Base-by-base conservation (phyloP, 2,888 invertebrate species). In the Dynastes grantii region DNA sequence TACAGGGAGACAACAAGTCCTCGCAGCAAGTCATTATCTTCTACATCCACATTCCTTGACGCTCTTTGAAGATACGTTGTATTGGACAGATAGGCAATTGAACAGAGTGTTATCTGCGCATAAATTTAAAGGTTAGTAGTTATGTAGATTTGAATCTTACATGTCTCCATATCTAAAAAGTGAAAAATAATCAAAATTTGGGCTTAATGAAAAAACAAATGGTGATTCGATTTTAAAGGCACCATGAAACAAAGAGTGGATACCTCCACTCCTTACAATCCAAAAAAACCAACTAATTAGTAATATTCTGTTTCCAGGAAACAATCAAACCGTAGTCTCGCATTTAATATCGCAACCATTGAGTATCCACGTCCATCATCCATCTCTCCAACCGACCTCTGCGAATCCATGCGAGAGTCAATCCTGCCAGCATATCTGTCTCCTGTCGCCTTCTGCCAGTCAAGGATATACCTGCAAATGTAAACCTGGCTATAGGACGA, bases 21-120 rank as follows among this genome's bases (percentile, higher is more conserved):
- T 97, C 22, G 94, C 96, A 1, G 94, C 94, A 16, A 96, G 96
- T 82, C 96, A 99, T 88, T 98, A 98, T 86, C 90, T 99, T 0
- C 90, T 98, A 1, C 98, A 99, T 89, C 98, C 99, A 0, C 98
- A 98, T 88, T 98, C 97, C 8, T 88, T 99, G 51, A 96, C 98
- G 0, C 90, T 98, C 6, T 99, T 99, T 88, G 99, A 99, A 88
- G 98, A 99, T 85, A 96, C 96, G 0, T 90, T 99, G 77, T 99
- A 98, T 89, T 99, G 98, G 97, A 98, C 98, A 0, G 98, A 98
- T 87, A 91, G 97, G 1, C 97, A 98, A 87, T 89, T 98, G 55
- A 98, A 98, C 87, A 90, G 98, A 27, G 97, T 97, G 13, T 88
- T 95, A 4, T 97, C 96, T 0, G 97, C 97, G 0, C 95, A 98